These are phyloP conservation scores for Mystacides longicornis DNA, from an alignment of 2,888 invertebrate species.

Conservation along the genomic window DNA sequence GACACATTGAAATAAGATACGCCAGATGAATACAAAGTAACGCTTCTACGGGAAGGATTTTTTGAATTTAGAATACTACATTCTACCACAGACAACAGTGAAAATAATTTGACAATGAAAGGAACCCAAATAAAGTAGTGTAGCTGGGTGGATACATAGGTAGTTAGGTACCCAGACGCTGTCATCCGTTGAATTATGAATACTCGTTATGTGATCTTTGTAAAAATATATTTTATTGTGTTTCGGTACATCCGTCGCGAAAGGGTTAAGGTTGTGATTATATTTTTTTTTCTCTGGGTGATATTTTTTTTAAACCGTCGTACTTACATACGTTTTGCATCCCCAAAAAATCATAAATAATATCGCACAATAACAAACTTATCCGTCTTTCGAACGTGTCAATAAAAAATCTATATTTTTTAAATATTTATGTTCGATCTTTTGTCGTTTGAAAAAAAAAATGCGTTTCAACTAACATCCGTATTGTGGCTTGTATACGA, in stretches of 20 bases:
- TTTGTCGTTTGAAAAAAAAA: background rate
- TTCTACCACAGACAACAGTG: slow-evolving; percentile 15
- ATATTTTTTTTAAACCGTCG: background rate
- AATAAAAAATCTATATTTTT: background rate
- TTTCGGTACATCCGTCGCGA: background rate
- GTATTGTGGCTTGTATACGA: background rate
- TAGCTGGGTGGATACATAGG: slow-evolving; percentile 14
- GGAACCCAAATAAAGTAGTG: no score
- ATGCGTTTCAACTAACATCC: background rate
- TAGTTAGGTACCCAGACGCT: slow-evolving; percentile 10
- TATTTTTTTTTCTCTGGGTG: background rate
- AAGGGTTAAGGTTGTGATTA: slow-evolving; percentile 9
- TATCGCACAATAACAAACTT: no score
- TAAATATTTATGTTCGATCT: background rate
- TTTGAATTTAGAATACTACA: slow-evolving; percentile 1
- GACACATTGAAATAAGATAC: slow-evolving; percentile 48
- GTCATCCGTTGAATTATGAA: slow-evolving; percentile 16
- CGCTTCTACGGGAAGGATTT: slow-evolving; percentile 23
- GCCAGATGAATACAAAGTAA: slow-evolving; percentile 43
- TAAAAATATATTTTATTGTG: slow-evolving; percentile 5
- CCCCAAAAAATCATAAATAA: background rate
- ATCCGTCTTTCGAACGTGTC: background rate
- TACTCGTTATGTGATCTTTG: slow-evolving; percentile 16
- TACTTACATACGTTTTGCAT: background rate
- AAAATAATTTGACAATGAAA: slow-evolving; percentile 19